phyloP scores from a whole-genome alignment of 2,113 vertebrate genomes.

The Alethe diademata region DNA sequence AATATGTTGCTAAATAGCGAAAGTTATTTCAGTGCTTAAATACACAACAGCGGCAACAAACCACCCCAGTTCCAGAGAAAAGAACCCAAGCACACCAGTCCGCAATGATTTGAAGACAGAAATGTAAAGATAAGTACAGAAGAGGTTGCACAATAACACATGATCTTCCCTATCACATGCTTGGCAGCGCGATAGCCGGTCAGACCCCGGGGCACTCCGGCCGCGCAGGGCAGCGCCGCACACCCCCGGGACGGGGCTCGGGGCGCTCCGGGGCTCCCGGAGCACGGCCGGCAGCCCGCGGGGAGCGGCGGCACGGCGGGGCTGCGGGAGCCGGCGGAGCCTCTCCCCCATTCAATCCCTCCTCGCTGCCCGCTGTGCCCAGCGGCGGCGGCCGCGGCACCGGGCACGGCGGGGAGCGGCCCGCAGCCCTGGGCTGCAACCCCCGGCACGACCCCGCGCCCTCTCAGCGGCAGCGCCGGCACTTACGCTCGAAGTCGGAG shows the following conservation, averaged over 20 bases:
- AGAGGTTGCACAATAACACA: conserved; percentile 18
- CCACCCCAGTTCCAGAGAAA: neutral
- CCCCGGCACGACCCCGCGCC: neutral
- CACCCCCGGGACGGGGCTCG: neutral
- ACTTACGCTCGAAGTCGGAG: conserved; percentile 92
- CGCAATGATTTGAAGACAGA: neutral
- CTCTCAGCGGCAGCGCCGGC: neutral
- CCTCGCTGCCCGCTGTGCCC: neutral
- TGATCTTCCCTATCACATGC: conserved; percentile 37
- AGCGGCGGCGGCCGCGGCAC: neutral
- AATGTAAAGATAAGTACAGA: neutral
- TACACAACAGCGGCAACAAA: neutral
- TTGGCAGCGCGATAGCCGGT: neutral
- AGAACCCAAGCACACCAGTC: neutral
- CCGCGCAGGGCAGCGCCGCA: neutral
- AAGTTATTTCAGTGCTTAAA: neutral
- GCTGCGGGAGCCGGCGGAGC: neutral
- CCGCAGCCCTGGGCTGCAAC: neutral
- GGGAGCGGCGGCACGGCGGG: neutral
- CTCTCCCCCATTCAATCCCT: neutral
- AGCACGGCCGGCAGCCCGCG: neutral
- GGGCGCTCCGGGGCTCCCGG: neutral
- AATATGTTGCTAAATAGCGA: neutral
- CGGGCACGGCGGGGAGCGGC: neutral
- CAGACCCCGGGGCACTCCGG: neutral